Evolutionary conservation across 2,888 invertebrate species (phyloP).

Genomic region (Oscheius onirici): DNA sequence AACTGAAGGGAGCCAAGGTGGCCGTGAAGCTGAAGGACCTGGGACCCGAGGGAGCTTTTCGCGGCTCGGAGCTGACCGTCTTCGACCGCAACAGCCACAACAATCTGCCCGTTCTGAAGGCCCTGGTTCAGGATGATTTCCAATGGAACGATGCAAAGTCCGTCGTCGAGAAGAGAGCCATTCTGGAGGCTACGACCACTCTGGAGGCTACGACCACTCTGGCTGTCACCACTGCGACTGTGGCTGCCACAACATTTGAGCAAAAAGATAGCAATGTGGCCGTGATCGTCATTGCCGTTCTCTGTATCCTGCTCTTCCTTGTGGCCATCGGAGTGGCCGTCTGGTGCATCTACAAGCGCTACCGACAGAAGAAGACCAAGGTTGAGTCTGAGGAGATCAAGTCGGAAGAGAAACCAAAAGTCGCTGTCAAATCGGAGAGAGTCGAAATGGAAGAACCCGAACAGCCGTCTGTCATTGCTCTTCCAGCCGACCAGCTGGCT

Average conservation of each 20-base stretch:
- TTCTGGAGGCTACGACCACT: not conserved
- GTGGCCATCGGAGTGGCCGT: not conserved
- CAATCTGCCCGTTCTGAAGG: not conserved
- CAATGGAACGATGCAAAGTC: not conserved
- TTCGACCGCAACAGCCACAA: conserved; percentile 3
- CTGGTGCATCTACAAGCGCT: not conserved
- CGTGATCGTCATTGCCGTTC: not conserved
- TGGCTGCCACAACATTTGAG: not conserved
- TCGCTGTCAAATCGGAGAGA: not conserved
- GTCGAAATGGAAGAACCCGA: not conserved
- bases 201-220: not conserved
- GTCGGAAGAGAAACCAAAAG: not conserved
- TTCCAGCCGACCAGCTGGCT: not conserved
- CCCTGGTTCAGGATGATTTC: not conserved
- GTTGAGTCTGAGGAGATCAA: not conserved
- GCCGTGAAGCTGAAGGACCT: conserved; percentile 7
- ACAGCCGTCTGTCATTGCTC: not conserved
- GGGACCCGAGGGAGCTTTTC: not conserved
- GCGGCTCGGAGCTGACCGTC: conserved; percentile 12
- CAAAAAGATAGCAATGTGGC: not conserved
- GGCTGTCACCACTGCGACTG: not conserved
- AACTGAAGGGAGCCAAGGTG: conserved; percentile 16
- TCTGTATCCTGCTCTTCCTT: not conserved
- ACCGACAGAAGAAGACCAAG: not conserved
- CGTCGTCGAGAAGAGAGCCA: not conserved